Conservation (phyloP, 2,113 vertebrate species). For the Nothobranchius furzeri region DNA sequence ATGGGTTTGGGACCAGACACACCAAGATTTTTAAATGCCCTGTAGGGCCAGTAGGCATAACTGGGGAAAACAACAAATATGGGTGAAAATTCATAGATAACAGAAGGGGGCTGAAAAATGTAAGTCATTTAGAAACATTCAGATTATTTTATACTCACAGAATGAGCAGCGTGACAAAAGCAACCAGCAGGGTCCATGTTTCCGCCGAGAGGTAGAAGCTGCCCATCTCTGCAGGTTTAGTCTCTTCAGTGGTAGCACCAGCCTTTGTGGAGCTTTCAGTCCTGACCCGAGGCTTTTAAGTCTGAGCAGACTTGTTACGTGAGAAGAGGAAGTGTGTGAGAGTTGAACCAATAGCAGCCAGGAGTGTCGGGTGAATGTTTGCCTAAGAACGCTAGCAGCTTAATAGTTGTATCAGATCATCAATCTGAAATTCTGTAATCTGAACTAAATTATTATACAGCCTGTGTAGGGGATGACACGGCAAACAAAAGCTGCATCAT, state of each 20-base stretch:
- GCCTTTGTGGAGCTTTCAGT: not conserved
- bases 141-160: constrained; percentile 49
- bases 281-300: constrained; percentile 2
- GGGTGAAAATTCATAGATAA: not conserved
- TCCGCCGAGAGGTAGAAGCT: constrained; percentile 44
- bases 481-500: not conserved
- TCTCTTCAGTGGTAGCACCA: not conserved
- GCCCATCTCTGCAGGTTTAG: constrained; percentile 29
- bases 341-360: constrained; percentile 32
- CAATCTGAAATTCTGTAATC: not conserved
- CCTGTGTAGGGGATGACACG: not conserved
- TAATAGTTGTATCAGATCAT: not conserved
- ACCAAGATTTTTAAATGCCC: constrained; percentile 78
- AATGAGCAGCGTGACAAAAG: constrained; percentile 57
- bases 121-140: not conserved
- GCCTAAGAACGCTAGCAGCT: not conserved
- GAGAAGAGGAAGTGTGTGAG: constrained; percentile 26
- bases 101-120: no score
- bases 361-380: constrained; percentile 2
- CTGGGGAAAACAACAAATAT: constrained; percentile 25
- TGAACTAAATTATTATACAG: not conserved
- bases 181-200: constrained; percentile 69
- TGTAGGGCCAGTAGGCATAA: constrained; percentile 65
- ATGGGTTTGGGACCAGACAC: constrained; percentile 76
- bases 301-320: not conserved